Evolutionary conservation across 2,113 vertebrate genomes (phyloP).

Genomic region (Gavia stellata): DNA sequence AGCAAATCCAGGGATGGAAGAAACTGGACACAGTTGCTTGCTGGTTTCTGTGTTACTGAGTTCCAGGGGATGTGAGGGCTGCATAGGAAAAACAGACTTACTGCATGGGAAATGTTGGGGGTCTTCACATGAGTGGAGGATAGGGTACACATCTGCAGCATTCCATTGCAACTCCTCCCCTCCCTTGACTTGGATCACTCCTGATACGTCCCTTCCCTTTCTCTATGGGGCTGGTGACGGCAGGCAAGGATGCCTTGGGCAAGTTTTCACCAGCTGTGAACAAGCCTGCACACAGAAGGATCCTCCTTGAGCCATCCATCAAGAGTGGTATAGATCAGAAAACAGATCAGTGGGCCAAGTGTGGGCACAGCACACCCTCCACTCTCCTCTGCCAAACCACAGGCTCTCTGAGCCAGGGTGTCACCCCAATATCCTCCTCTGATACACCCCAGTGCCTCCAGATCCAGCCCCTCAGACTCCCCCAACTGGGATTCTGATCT

Average conservation of each 20-base stretch:
- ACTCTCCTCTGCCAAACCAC: not conserved
- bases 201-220: not conserved
- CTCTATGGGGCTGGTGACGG: not conserved
- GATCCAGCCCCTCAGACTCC: not conserved
- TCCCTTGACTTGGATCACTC: not conserved
- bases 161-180: not conserved
- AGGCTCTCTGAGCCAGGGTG: not conserved
- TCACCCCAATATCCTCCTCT: not conserved
- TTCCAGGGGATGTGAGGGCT: not conserved
- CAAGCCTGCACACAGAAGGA: not conserved
- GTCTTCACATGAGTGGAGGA: not conserved
- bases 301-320: not conserved
- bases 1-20: not conserved
- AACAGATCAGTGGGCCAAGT: not conserved
- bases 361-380: not conserved
- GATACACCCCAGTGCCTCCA: not conserved
- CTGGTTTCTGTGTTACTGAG: not conserved
- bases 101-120: fast-evolving
- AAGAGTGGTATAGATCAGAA: not conserved
- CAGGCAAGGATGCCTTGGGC: not conserved
- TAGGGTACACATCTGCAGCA: not conserved
- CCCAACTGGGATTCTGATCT: not conserved
- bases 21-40: not conserved
- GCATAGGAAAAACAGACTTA: not conserved
- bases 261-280: not conserved